phyloP scores from a whole-genome alignment of 2,888 invertebrate species.

The Oxycera nigricornis region DNA sequence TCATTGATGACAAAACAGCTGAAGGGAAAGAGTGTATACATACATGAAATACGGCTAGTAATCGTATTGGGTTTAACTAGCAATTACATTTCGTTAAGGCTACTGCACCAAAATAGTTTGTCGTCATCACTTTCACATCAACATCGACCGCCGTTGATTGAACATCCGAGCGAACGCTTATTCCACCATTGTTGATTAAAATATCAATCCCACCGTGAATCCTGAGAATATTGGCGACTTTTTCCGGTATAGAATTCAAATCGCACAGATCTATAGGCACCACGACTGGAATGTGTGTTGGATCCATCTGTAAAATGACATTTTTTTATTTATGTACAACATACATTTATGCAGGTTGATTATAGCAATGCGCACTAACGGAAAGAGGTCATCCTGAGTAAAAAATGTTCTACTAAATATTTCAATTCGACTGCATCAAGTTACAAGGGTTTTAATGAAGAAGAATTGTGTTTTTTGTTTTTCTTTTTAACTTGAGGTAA shows the following conservation, averaged over 20 bases:
- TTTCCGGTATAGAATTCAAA: constrained; percentile 68
- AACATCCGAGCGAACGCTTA: constrained; percentile 80
- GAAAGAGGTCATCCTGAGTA: no score
- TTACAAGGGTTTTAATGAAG: background rate
- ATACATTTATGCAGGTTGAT: no score
- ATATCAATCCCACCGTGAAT: constrained; percentile 82
- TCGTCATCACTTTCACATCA: constrained; percentile 85
- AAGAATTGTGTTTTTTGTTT: background rate
- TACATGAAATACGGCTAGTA: background rate
- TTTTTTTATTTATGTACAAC: background rate
- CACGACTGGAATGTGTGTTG: constrained; percentile 75
- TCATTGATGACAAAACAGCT: constrained; percentile 87
- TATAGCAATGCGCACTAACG: no score
- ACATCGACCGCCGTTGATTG: constrained; percentile 80
- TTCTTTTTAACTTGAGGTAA: no score
- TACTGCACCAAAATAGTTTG: constrained; percentile 94
- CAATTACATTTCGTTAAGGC: constrained; percentile 85
- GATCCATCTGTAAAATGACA: constrained; percentile 62
- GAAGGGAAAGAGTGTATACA: constrained; percentile 50
- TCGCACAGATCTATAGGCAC: constrained; percentile 79
- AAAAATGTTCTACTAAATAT: no score
- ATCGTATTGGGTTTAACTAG: background rate
- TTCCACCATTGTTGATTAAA: constrained; percentile 89
- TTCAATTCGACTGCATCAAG: no score
- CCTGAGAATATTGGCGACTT: constrained; percentile 72